Percentiles rank a stretch among this genome's conserved stretches.
These are phyloP conservation scores for Tricholauxania praeusta DNA, from an alignment of 2,888 invertebrate species.

Conservation along the genomic window DNA sequence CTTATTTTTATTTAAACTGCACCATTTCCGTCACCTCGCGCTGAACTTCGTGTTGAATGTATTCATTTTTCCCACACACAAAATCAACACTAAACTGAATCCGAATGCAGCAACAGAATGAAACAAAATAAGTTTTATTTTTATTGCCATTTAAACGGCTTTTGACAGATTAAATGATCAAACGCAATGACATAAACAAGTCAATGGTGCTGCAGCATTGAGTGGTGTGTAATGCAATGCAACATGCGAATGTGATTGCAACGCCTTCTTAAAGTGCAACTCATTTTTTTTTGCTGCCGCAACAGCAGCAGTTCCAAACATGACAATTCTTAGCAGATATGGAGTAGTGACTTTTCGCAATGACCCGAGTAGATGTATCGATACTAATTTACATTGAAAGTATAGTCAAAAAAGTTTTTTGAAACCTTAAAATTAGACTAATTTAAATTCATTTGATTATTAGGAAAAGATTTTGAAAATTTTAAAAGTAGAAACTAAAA, in stretches of 20 bases:
- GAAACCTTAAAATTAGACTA: no score
- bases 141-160: conserved; percentile 34
- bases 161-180: conserved; percentile 37
- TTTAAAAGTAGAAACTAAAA: no score
- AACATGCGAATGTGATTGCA: conserved; percentile 19
- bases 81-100: no score
- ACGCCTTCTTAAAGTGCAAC: conserved; percentile 30
- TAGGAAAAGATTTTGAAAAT: no score
- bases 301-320: not conserved
- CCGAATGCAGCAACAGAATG: not conserved
- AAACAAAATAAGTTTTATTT: conserved; percentile 10
- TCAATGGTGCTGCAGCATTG: not conserved
- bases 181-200: conserved; percentile 31
- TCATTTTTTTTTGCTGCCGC: not conserved
- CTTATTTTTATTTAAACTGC: no score
- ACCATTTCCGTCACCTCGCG: no score
- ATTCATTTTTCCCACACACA: no score
- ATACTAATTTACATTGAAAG: not conserved
- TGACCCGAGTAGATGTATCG: conserved; percentile 18
- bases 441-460: no score
- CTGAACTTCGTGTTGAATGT: no score
- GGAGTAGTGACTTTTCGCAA: conserved; percentile 10
- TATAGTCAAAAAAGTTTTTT: no score
- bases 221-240: not conserved
- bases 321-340: conserved; percentile 18